Evolutionary conservation across 1,140 invertebrate species (phyloP), one percentile per base, ranked within the genome.

Genomic region (Achroia grisella): DNA sequence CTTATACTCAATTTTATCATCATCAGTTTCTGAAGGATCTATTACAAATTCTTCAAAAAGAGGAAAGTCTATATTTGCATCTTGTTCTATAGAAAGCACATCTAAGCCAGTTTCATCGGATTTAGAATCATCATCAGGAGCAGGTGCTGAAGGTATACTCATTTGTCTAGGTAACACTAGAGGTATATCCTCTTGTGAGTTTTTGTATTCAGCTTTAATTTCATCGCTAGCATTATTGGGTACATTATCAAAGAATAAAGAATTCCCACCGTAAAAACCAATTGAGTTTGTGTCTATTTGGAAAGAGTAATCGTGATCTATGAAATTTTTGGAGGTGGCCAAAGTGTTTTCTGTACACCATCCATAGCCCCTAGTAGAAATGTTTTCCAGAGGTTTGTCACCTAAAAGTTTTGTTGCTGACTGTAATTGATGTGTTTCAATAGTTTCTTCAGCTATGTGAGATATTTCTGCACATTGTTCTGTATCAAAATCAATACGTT

Each of bases 51-150:
- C 78, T 28, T 80, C 75, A 45, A 64, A 73, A 11, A 79, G 43
- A 8, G 77, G 74, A 45, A 82, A 84, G 27, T 84, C 77, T 52
- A 76, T 71, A 13, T 71, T 82, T 10, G 80, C 80, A 37, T 84
- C 80, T 63, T 72, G 71, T 54, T 84, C 80, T 47, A 84, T 84
- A 0, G 69, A 76, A 27, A 74, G 61, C 11, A 82, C 78, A 29
- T 84, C 80, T 50, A 84, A 55, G 8, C 63, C 65, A 27, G 52
- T 67, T 63, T 71, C 77, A 40, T 81, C 74, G 13, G 73, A 77
- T 56, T 77, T 79, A 0, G 48, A 55, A 42, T 75, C 73, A 42
- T 75, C 71, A 43, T 83, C 72, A 48, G 78, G 73, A 9, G 41
- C 58, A 13, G 72, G 72, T 8, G 71, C 76, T 8, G 72, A 49